phyloP scores from a whole-genome alignment of 1,140 invertebrate genomes.

The Atta cephalotes region DNA sequence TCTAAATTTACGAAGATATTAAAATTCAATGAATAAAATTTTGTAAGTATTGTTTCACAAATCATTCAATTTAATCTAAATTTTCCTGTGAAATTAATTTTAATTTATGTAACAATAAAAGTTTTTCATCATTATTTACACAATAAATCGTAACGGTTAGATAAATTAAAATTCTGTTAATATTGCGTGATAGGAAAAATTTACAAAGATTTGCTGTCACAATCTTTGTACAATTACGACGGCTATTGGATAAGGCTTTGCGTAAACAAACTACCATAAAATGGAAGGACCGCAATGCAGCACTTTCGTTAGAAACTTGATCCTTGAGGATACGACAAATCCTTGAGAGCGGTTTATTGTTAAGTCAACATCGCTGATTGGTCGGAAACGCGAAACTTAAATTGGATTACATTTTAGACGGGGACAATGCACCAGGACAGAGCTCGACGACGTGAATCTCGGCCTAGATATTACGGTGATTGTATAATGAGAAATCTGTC shows the following conservation, averaged over 20 bases:
- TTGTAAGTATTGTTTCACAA: background rate
- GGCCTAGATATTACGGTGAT: conserved; percentile 55
- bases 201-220: background rate
- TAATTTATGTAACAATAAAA: background rate
- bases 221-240: conserved; percentile 45
- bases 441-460: conserved; percentile 37
- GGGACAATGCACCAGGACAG: conserved; percentile 55
- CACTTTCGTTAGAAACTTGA: conserved; percentile 71
- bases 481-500: conserved; percentile 35
- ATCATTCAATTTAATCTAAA: conserved; percentile 12
- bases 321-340: conserved; percentile 71
- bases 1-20: background rate
- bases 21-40: background rate
- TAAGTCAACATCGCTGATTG: conserved; percentile 76
- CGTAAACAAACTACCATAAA: conserved; percentile 67
- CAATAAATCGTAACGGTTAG: background rate
- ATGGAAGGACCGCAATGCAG: conserved; percentile 70
- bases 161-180: background rate
- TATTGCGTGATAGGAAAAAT: conserved; percentile 5
- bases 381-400: conserved; percentile 76
- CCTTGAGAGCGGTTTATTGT: conserved; percentile 73
- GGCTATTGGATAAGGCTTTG: conserved; percentile 35
- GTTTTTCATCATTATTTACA: background rate
- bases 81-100: background rate
- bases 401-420: conserved; percentile 76